These are phyloP conservation scores for Mobula birostris DNA, from an alignment of 2,113 vertebrate species.

Conservation along the genomic window DNA sequence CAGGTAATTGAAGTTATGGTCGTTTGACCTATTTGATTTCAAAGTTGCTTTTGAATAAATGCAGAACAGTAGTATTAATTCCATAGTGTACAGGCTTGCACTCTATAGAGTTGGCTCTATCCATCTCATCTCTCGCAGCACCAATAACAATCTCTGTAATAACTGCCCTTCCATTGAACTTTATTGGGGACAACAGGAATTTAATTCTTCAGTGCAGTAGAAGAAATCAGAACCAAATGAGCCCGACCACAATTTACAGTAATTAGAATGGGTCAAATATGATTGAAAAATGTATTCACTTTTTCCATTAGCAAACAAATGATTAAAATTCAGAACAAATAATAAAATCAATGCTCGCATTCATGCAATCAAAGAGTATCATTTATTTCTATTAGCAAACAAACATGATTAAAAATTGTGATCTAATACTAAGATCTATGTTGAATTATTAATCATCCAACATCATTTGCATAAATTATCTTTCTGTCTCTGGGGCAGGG, in stretches of 20 bases:
- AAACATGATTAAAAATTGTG: not conserved
- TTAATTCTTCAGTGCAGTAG: not conserved
- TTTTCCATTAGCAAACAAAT: not conserved
- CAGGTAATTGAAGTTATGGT: not conserved
- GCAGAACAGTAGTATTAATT: not conserved
- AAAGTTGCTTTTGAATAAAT: too few species aligned
- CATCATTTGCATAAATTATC: not conserved
- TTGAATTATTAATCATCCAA: not conserved
- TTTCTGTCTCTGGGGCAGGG: not conserved
- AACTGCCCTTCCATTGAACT: not conserved
- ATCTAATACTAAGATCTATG: not conserved
- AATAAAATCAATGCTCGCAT: not conserved
- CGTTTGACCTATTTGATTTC: too few species aligned
- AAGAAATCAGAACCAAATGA: not conserved
- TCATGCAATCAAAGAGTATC: too few species aligned
- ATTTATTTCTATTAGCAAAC: not conserved
- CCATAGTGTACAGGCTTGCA: not conserved
- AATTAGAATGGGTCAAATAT: not conserved
- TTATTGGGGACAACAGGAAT: not conserved
- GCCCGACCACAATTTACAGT: not conserved
- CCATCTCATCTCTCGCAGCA: not conserved
- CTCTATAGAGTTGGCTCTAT: too few species aligned
- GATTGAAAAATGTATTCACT: not conserved
- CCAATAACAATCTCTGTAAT: not conserved
- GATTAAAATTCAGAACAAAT: not conserved